phyloP scores from a whole-genome alignment of 2,888 invertebrate genomes.

The Morpho achilles region DNA sequence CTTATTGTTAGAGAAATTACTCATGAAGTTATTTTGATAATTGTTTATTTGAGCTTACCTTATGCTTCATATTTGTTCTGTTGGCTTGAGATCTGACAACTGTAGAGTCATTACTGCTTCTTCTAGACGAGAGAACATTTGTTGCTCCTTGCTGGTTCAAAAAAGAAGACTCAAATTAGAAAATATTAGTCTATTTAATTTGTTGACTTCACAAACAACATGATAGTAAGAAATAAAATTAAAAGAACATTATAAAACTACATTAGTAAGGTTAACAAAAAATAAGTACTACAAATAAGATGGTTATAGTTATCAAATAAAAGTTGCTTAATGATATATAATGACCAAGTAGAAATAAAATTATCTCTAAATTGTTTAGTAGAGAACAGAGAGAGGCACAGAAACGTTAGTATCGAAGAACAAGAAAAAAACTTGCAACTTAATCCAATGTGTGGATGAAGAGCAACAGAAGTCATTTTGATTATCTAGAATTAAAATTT shows the following conservation, averaged over 20 bases:
- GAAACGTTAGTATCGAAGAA: conserved; percentile 4
- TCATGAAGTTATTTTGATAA: no score
- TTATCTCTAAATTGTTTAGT: background rate
- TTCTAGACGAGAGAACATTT: conserved; percentile 85
- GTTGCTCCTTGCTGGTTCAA: conserved; percentile 81
- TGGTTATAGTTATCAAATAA: no score
- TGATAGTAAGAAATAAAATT: no score
- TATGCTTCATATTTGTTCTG: conserved; percentile 72
- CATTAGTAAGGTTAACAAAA: no score
- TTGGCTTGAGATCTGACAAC: conserved; percentile 73
- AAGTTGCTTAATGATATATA: no score
- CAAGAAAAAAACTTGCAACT: conserved; percentile 17
- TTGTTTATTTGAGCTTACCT: conserved; percentile 44
- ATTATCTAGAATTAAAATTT: background rate
- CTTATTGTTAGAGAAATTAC: no score
- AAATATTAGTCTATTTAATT: background rate
- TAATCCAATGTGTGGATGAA: conserved; percentile 6
- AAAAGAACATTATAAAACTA: no score
- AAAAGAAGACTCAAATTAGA: background rate
- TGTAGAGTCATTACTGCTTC: conserved; percentile 92
- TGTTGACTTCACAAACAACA: no score
- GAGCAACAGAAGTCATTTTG: conserved; percentile 19
- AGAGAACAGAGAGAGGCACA: background rate
- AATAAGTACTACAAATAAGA: no score
- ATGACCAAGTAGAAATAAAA: no score